Evolutionary conservation across 2,888 invertebrate genomes (phyloP), one percentile per base, ranked within the genome.

Genomic region (Caenorhabditis sulstoni): DNA sequence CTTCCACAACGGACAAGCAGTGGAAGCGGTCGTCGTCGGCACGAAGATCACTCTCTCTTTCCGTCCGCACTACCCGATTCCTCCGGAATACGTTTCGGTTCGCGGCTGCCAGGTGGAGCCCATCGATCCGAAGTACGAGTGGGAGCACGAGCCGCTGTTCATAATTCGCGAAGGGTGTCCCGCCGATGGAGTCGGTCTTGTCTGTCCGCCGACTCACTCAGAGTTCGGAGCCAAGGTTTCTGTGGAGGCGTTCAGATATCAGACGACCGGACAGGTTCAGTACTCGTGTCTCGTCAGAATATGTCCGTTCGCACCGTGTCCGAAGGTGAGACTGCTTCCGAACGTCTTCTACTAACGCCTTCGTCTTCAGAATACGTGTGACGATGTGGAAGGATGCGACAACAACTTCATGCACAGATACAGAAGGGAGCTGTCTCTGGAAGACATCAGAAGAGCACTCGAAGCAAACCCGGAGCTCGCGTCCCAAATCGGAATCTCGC

Each of bases 221-320:
- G 88, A 90, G 49, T 88, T 83, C 74, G 90, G 90, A 41, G 84
- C 89, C n/a, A 85, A 85, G 64, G 89, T 90, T 22, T 85, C 87
- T 8, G 88, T 90, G 57, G 90, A 90, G 71, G 85, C 90, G n/a
- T 90, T 90, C 83, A 85, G 90, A 22, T 90, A 90, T 64, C 90
- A 90, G 73, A 87, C 89, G 16, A 90, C 90, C 7, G 87, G 88
- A n/a, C 87, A 89, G 49, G 85, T 90, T 9, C 87, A 88, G 73
- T 90, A 90, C 80, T 87, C 87, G 9, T 90, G 90, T 74, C 81
- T 90, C 9, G 83, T 90, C 14, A 66, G 90, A 45, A 81, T 90
- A 12, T 90, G 90, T 79, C 87, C 89, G 9, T 90, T 88, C 67
- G 83, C 85, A 3, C 83, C 85, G 4, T 90, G 90, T 68, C 88